Evolutionary conservation across 2,888 invertebrate species (phyloP).

Genomic region (Oligia latruncula): DNA sequence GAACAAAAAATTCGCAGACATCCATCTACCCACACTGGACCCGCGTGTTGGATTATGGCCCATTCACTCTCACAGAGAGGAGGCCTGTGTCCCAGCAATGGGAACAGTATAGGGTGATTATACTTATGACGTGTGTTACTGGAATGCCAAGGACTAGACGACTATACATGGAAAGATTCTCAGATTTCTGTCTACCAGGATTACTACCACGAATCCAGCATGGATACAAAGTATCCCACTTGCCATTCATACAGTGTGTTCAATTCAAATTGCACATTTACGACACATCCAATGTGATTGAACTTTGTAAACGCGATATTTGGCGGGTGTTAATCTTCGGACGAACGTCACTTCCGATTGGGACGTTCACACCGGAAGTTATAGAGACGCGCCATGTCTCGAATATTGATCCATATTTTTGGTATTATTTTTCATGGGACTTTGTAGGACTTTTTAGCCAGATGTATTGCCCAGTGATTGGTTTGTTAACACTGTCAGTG

Average conservation of each 20-base stretch:
- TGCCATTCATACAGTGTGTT: conserved; percentile 40
- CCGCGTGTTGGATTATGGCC: too few species aligned
- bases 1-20: not conserved
- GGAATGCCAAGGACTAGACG: not conserved
- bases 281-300: conserved; percentile 64
- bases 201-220: conserved; percentile 18
- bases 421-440: conserved; percentile 27
- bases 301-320: conserved; percentile 70
- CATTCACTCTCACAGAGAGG: not conserved
- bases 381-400: conserved; percentile 55
- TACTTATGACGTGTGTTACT: not conserved
- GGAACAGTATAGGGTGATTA: too few species aligned
- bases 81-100: too few species aligned
- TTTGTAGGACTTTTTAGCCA: not conserved
- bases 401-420: conserved; percentile 64
- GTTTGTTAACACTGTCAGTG: not conserved
- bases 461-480: not conserved
- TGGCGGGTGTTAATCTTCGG: conserved; percentile 70
- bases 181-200: conserved; percentile 31
- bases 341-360: conserved; percentile 73
- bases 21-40: too few species aligned
- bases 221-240: conserved; percentile 47
- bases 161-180: conserved; percentile 1
- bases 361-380: conserved; percentile 70
- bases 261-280: conserved; percentile 63